phyloP scores from a whole-genome alignment of 2,888 invertebrate genomes.

The Dione juno region DNA sequence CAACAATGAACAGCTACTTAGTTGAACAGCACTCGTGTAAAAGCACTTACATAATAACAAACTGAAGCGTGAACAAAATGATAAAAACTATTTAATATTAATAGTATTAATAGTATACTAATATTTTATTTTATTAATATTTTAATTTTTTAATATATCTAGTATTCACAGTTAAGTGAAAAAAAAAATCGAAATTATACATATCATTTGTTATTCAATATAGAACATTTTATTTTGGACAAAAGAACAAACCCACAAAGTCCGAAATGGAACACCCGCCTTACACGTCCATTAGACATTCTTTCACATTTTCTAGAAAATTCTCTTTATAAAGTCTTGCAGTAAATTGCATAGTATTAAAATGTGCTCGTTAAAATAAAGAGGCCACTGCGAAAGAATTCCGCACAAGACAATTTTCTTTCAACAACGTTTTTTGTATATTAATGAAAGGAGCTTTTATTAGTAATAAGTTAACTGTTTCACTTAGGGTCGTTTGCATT shows the following conservation, averaged over 20 bases:
- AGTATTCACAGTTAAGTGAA: conserved; percentile 2
- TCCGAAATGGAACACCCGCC: conserved; percentile 34
- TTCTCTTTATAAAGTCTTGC: conserved; percentile 39
- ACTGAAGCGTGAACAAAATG: not conserved
- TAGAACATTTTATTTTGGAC: conserved; percentile 31
- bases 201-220: conserved; percentile 28
- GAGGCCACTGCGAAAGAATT: conserved; percentile 37
- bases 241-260: conserved; percentile 34
- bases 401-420: conserved; percentile 42
- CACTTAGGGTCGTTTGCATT: conserved; percentile 7
- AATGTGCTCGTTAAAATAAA: conserved; percentile 43
- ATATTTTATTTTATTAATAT: too few species aligned
- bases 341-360: conserved; percentile 42
- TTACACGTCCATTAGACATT: conserved; percentile 39
- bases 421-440: conserved; percentile 40
- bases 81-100: not conserved
- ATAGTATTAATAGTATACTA: not conserved
- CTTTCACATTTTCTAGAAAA: conserved; percentile 38
- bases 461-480: conserved; percentile 24
- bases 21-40: not conserved
- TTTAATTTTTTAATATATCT: not conserved
- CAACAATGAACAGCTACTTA: not conserved
- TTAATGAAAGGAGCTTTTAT: conserved; percentile 32
- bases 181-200: conserved; percentile 26
- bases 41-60: not conserved